Conservation (phyloP, 2,888 invertebrate genomes). For the Pheosia gnoma region DNA sequence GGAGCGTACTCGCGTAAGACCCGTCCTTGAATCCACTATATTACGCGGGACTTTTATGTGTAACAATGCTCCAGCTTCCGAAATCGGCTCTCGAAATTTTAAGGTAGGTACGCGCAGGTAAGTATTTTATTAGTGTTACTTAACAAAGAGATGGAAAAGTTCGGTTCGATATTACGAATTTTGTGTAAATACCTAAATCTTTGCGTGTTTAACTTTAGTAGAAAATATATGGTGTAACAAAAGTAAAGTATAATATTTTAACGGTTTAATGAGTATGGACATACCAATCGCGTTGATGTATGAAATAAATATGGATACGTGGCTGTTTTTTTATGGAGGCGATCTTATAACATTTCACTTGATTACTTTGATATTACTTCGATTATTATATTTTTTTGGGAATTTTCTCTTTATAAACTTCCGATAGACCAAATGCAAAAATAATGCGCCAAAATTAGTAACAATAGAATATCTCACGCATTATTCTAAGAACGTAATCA, state of each 20-base stretch:
- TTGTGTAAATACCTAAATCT: constrained; percentile 26
- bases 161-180: constrained; percentile 40
- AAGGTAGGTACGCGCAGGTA: constrained; percentile 50
- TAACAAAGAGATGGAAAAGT: constrained; percentile 51
- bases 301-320: too few species aligned
- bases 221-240: not conserved
- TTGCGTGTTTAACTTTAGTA: constrained; percentile 5
- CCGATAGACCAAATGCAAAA: too few species aligned
- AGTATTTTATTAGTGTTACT: constrained; percentile 56
- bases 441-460: too few species aligned
- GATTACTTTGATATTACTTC: too few species aligned
- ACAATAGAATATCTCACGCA: too few species aligned
- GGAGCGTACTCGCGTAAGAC: constrained; percentile 72
- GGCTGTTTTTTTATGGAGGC: too few species aligned
- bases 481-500: too few species aligned
- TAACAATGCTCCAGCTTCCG: constrained; percentile 60
- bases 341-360: too few species aligned
- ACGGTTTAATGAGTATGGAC: too few species aligned
- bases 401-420: too few species aligned
- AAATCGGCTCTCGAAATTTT: constrained; percentile 56
- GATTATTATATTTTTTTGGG: too few species aligned
- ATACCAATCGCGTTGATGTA: too few species aligned
- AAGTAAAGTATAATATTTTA: not conserved
- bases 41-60: constrained; percentile 68
- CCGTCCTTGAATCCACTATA: constrained; percentile 70